Conservation (phyloP, 2,888 invertebrate genomes). For the Choristoneura rosaceana region DNA sequence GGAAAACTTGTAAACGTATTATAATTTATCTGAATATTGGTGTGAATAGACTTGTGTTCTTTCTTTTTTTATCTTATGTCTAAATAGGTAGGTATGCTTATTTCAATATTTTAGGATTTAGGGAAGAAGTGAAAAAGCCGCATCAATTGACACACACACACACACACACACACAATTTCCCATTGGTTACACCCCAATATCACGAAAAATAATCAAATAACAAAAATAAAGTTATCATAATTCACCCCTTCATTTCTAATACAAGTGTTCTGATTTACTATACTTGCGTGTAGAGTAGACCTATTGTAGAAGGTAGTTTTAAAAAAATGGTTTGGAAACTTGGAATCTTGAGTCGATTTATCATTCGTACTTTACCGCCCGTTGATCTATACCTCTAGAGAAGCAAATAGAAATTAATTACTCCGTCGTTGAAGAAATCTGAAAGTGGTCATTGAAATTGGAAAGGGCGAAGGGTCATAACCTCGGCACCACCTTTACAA, state of each 20-base stretch:
- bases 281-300: no score
- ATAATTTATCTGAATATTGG: not conserved
- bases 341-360: not conserved
- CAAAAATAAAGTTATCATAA: no score
- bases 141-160: no score
- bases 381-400: slow-evolving; percentile 2
- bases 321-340: not conserved
- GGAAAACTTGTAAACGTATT: slow-evolving; percentile 8
- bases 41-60: not conserved
- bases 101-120: no score
- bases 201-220: no score
- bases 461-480: slow-evolving; percentile 16
- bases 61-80: no score
- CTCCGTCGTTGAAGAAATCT: slow-evolving; percentile 14
- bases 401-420: slow-evolving; percentile 27
- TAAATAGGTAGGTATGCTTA: no score
- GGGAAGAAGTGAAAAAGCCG: no score
- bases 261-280: no score
- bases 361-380: not conserved
- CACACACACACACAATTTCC: no score
- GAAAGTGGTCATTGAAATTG: slow-evolving; percentile 24
- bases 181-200: not conserved
- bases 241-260: no score
- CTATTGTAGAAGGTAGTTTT: no score
- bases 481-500: slow-evolving; percentile 21